Conservation (phyloP, 2,113 vertebrate genomes). For the Hemiprocne comata region DNA sequence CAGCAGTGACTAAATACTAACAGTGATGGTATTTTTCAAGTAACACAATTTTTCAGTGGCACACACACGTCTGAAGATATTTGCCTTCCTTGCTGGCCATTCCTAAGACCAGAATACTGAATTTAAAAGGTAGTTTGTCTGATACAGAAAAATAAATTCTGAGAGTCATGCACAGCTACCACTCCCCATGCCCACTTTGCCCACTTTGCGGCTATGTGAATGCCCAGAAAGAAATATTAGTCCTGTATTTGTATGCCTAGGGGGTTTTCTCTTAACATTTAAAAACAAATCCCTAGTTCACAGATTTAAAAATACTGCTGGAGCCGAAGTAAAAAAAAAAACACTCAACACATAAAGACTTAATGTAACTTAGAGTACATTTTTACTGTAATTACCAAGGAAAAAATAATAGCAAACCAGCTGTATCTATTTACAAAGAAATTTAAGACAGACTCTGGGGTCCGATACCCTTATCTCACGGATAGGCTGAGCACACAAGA, state of each 20-base stretch:
- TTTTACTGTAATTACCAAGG: background rate
- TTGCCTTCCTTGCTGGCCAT: background rate
- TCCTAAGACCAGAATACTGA: background rate
- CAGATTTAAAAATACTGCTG: background rate
- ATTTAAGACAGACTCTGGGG: background rate
- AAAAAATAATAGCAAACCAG: slow-evolving; percentile 29
- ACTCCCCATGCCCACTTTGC: background rate
- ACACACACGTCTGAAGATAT: background rate
- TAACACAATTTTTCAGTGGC: background rate
- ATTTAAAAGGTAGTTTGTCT: background rate
- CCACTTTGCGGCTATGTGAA: background rate
- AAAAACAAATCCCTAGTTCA: background rate
- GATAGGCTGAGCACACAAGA: slow-evolving; percentile 29
- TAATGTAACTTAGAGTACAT: background rate
- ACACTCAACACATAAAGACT: background rate
- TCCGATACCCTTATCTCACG: background rate
- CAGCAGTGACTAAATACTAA: slow-evolving; percentile 4
- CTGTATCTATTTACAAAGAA: slow-evolving; percentile 2
- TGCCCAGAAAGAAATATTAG: background rate
- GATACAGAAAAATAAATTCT: background rate
- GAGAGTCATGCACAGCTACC: background rate
- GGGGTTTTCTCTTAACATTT: background rate
- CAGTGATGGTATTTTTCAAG: background rate
- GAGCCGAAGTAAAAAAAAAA: background rate
- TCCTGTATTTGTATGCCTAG: background rate